Evolutionary conservation across 1,140 invertebrate species (phyloP).

Genomic region (Frieseomelitta varia): DNA sequence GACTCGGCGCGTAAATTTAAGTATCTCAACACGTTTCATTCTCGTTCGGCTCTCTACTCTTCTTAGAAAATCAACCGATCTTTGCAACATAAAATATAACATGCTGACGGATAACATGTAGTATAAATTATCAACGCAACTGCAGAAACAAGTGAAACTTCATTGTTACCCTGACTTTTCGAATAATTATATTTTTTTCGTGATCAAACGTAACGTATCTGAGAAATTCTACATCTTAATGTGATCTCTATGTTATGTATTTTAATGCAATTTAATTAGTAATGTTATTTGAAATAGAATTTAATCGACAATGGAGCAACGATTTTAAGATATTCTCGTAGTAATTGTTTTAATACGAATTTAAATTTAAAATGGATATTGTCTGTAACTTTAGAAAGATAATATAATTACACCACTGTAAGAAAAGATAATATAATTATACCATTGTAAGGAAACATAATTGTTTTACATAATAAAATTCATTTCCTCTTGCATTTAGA

Average conservation of each 20-base stretch:
- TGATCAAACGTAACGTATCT: neutral
- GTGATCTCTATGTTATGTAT: neutral
- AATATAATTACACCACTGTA: neutral
- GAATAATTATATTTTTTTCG: neutral
- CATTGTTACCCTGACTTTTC: neutral
- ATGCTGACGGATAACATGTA: neutral
- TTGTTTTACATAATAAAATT: neutral
- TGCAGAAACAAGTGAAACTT: neutral
- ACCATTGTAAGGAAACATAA: neutral
- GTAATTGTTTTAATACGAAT: neutral
- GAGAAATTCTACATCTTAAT: neutral
- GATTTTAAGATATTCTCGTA: neutral
- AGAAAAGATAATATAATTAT: neutral
- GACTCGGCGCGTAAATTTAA: slow-evolving; percentile 23
- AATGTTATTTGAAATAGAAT: neutral
- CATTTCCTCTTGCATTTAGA: neutral
- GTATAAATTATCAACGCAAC: neutral
- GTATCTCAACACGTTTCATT: neutral
- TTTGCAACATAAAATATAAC: too few species aligned
- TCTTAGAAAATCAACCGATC: neutral
- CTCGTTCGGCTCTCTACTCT: neutral
- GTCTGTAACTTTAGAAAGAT: neutral
- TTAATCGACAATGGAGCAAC: neutral
- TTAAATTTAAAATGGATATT: neutral
- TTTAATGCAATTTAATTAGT: neutral